These are phyloP conservation scores for Picus viridis DNA, from an alignment of 2,797 vertebrate genomes.

Conservation along the genomic window DNA sequence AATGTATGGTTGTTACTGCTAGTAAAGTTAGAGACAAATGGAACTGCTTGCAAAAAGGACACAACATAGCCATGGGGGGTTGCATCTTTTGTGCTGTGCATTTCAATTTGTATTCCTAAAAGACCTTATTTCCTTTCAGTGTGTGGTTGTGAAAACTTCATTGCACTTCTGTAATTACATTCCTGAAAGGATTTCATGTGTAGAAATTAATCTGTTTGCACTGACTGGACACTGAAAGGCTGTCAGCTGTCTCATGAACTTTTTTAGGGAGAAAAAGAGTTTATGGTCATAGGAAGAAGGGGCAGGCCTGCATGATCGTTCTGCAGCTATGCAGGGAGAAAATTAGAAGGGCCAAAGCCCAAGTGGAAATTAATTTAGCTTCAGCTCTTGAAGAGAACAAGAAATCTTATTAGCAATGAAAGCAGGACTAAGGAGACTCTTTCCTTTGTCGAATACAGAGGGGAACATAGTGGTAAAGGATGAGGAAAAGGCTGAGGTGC, in stretches of 20 bases:
- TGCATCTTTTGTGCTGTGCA: neutral
- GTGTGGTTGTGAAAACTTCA: neutral
- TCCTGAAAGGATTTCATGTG: neutral
- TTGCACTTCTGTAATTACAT: neutral
- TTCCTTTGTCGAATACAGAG: too few species aligned
- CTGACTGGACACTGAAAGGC: fast-evolving
- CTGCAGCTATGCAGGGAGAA: too few species aligned
- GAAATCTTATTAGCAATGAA: too few species aligned
- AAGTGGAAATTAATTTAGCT: too few species aligned
- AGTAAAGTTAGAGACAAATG: neutral
- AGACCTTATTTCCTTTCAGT: neutral
- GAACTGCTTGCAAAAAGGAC: neutral
- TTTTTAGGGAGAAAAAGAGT: neutral
- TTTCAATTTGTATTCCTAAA: neutral
- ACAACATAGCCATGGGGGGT: neutral
- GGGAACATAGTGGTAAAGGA: too few species aligned
- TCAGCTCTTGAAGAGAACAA: too few species aligned
- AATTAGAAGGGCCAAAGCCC: too few species aligned
- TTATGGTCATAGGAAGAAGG: too few species aligned
- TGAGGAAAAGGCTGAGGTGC: too few species aligned
- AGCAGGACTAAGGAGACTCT: too few species aligned
- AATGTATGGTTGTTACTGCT: neutral
- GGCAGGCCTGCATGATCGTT: too few species aligned
- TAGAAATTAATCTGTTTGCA: neutral
- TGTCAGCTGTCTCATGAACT: neutral